Evolutionary conservation across 2,888 invertebrate genomes (phyloP), one percentile per base, ranked within the genome.

Genomic region (Sesamia inferens): DNA sequence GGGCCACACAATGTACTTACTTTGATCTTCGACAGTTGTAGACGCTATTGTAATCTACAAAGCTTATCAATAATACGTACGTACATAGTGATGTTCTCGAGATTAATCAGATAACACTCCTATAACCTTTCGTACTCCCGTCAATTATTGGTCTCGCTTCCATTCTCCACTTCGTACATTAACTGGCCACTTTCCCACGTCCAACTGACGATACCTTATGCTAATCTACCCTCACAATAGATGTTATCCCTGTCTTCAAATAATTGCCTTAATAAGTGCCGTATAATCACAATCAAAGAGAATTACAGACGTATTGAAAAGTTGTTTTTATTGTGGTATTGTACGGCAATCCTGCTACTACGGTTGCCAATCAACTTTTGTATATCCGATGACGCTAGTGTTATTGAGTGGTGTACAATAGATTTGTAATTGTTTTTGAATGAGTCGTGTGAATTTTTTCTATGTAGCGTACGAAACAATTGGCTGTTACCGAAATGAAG

Each of bases 201-300:
- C 82, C 88, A 90, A 92, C 91, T 90, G 90, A 93, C 89, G 90
- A 87, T 89, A 90, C 83, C 69, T 75, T 83, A 90, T 90, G 88
- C 90, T 92, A 93, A 94, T 93, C 88, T 90, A 83, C 88, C 84
- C 84, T 82, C 86, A 94, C 92, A 94, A 95, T 93, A 90, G 92
- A 92, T 85, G 81, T 88, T 87, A 90, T 88, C 84, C 89, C 88
- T 92, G 91, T 75, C 74, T 90, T 89, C 86, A 88, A 88, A 94
- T 95, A 95, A 95, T 95, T 95, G 92, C 90, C 91, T 90, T 93
- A 93, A 94, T 94, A 94, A 93, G 92, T 89, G 89, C 87, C 89
- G 89, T 91, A 90, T 92, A 93, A 93, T 93, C 91, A 92, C 92
- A 94, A 94, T 94, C 94, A 94, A 93, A 93, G 89, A 91, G 91